Base-by-base conservation (phyloP, 2,113 vertebrate species). In the Salvelinus alpinus region DNA sequence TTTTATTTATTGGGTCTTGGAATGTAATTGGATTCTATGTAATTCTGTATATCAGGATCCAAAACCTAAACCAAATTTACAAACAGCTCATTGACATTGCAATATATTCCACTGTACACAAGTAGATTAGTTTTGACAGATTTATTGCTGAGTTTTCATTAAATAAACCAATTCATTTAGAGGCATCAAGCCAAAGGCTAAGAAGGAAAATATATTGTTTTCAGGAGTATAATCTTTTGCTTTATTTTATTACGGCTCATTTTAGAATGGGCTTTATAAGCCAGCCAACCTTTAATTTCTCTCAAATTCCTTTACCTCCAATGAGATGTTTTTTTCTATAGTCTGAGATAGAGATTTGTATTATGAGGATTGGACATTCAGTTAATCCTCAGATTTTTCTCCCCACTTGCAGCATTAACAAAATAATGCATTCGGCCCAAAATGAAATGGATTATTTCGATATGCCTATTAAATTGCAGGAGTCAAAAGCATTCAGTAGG, bases 381-480 rank as follows among this genome's bases (percentile, higher is more conserved):
- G 51, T 47, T 71, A 60, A 72, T 78, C 25, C 75, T 27, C 24
- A 29, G 62, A 71, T 72, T 76, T 70, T 76, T 22, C 73, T 65
- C 29, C 51, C 59, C 70, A 31, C 18, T 65, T 16, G 18, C 44
- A 11, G 29, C 71, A 79, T 79, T 73, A 65, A 72, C 72, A 57
- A 20, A 51, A 75, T 69, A 51, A 67, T 76, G 13, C n/a, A 72
- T 57, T 64, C n/a, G 3, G n/a, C 70, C 68, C 71, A 64, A 72
- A 65, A 60, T 65, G 3, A 73, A 79, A 82, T 73, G 57, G 81
- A 79, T 82, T 82, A 82, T 60, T 72, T 70, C 34, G 70, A 73
- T 72, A 79, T 59, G 81, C 65, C 66, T 76, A 76, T 82, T 82
- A 75, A 78, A 78, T 76, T 51, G 51, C 68, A 69, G 65, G 68